A percentile compares a stretch with the other conserved stretches of the same genome.
Evolutionary conservation across 2,888 invertebrate genomes (phyloP).

Genomic region (Xylocampa areola): DNA sequence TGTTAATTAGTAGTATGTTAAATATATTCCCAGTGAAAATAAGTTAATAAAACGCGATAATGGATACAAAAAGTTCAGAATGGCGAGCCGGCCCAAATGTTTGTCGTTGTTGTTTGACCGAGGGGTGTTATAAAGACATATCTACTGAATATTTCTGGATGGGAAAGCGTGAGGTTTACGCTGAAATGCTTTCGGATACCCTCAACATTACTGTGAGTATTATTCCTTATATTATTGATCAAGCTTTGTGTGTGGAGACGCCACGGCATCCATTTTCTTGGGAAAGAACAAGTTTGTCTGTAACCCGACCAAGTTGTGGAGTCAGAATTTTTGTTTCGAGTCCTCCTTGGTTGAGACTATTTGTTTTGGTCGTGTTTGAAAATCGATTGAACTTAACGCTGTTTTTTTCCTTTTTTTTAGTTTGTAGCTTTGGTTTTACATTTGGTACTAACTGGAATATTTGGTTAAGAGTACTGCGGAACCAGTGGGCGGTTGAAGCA

Average conservation of each 20-base stretch:
- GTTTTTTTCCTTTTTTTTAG: too few relatives aligned
- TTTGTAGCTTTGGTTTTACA: too few relatives aligned
- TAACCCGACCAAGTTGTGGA: conserved; percentile 62
- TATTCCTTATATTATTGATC: conserved; percentile 18
- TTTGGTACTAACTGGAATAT: too few relatives aligned
- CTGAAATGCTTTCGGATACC: conserved; percentile 82
- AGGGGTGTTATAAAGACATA: conserved; percentile 87
- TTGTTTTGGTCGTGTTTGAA: conserved; percentile 63
- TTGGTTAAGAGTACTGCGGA: too few relatives aligned
- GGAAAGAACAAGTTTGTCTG: conserved; percentile 54
- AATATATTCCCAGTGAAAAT: conserved; percentile 69
- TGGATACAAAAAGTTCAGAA: conserved; percentile 79
- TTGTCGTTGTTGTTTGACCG: conserved; percentile 83
- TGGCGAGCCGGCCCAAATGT: conserved; percentile 86
- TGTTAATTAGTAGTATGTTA: conserved; percentile 51
- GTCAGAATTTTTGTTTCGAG: conserved; percentile 45
- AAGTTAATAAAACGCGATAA: conserved; percentile 68
- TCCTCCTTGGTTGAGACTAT: conserved; percentile 27
- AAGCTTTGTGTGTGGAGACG: conserved; percentile 32
- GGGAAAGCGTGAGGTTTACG: conserved; percentile 85
- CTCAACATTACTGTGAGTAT: conserved; percentile 79
- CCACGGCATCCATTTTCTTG: conserved; percentile 75
- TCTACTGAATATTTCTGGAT: conserved; percentile 88
- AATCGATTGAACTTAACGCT: conserved; percentile 64
- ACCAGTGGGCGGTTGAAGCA: too few relatives aligned